A percentile compares a stretch with the other conserved stretches of the same genome.
These are phyloP conservation scores for Mimumesa dahlbomi DNA, from an alignment of 2,888 invertebrate species.

Conservation along the genomic window DNA sequence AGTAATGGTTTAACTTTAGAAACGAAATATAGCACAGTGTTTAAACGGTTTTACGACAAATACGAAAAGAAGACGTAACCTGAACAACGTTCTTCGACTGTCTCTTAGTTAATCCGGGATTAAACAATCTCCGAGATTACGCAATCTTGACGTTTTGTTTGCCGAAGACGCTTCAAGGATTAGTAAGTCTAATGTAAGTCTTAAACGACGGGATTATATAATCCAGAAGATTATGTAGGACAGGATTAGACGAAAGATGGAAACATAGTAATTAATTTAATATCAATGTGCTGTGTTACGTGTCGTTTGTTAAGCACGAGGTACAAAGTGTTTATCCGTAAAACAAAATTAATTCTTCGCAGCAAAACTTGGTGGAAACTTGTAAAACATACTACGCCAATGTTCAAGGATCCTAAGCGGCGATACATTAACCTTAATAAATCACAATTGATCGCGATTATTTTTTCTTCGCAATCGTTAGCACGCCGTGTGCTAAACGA, in stretches of 20 bases:
- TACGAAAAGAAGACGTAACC: slow-evolving; percentile 3
- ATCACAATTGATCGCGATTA: slow-evolving; percentile 1
- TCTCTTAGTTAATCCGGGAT: slow-evolving; percentile 50
- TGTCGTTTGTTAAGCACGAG: neutral
- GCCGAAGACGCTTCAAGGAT: slow-evolving; percentile 58
- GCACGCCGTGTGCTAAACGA: slow-evolving; percentile 3
- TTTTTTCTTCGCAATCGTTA: neutral
- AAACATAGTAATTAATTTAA: slow-evolving; percentile 57
- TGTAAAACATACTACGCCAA: too few species aligned
- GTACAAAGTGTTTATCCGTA: too few species aligned
- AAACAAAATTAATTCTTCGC: too few species aligned
- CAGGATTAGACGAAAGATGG: slow-evolving; percentile 55
- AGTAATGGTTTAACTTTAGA: too few species aligned
- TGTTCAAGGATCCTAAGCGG: too few species aligned
- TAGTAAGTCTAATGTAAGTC: slow-evolving; percentile 60
- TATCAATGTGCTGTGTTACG: slow-evolving; percentile 26
- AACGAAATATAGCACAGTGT: too few species aligned
- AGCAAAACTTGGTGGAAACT: too few species aligned
- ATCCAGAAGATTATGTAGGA: slow-evolving; percentile 60
- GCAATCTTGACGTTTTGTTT: slow-evolving; percentile 62
- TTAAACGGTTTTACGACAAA: too few species aligned
- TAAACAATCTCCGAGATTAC: slow-evolving; percentile 62
- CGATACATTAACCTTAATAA: neutral
- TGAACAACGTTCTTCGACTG: slow-evolving; percentile 18
- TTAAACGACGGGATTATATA: slow-evolving; percentile 64